These are phyloP conservation scores for Watsonalla binaria DNA, from an alignment of 2,888 invertebrate species.

Conservation along the genomic window DNA sequence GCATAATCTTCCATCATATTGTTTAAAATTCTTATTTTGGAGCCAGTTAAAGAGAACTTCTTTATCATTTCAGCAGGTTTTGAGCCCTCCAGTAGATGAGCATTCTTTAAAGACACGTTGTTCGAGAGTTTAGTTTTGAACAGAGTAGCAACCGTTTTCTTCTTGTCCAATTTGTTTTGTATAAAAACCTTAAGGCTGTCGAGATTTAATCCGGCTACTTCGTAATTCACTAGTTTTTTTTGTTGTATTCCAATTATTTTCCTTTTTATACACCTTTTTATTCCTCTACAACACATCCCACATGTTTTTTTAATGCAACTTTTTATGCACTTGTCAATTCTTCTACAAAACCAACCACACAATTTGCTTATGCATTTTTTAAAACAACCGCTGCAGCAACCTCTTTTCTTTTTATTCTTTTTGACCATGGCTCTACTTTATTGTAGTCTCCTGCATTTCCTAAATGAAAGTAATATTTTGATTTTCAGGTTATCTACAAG, in stretches of 20 bases:
- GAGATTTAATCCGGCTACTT: constrained; percentile 27
- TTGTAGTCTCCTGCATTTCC: constrained; percentile 10
- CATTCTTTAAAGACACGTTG: constrained; percentile 20
- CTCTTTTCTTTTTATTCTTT: constrained; percentile 15
- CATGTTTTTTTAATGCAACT: constrained; percentile 28
- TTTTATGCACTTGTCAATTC: constrained; percentile 13
- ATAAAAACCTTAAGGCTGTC: constrained; percentile 20
- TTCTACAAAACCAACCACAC: constrained; percentile 20
- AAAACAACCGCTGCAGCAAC: constrained; percentile 16
- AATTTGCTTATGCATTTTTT: constrained; percentile 13
- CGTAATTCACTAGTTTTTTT: constrained; percentile 25
- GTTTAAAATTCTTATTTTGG: constrained; percentile 14
- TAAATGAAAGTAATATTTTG: constrained; percentile 18
- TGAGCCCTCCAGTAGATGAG: constrained; percentile 26
- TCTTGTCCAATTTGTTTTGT: constrained; percentile 1
- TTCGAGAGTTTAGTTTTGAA: constrained; percentile 18
- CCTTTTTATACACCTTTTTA: constrained; percentile 27
- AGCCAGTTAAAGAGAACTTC: constrained; percentile 16
- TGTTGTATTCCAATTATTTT: constrained; percentile 25
- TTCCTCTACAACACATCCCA: constrained; percentile 23
- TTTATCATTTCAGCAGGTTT: constrained; percentile 19
- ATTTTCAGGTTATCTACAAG: constrained; percentile 4
- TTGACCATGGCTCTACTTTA: constrained; percentile 11
- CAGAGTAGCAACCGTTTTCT: constrained; percentile 11
- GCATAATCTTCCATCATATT: constrained; percentile 22